A percentile compares a stretch with the other conserved stretches of the same genome.
Evolutionary conservation across 2,113 vertebrate genomes (phyloP).

Genomic region (Phocoena sinus): DNA sequence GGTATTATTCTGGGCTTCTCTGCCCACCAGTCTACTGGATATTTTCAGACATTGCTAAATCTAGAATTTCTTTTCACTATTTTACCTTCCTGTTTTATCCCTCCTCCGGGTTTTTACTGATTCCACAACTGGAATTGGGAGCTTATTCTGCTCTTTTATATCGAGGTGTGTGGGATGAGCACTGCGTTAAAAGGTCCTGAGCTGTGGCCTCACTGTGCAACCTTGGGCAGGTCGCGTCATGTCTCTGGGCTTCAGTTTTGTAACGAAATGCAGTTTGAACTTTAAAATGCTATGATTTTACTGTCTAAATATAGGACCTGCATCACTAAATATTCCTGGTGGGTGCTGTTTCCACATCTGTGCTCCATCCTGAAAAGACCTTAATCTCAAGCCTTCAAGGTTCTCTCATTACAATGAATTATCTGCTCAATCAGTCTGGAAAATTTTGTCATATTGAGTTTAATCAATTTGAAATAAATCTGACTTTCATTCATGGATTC

Average conservation of each 20-base stretch:
- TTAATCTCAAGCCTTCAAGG: neutral
- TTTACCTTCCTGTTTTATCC: neutral
- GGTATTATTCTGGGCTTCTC: neutral
- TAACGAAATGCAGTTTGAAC: neutral
- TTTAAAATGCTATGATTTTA: neutral
- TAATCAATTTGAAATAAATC: constrained; percentile 1
- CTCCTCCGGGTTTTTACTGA: neutral
- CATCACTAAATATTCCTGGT: neutral
- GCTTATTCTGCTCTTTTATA: neutral
- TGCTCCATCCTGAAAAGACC: neutral
- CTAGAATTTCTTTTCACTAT: neutral
- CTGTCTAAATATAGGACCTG: neutral
- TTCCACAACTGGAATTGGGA: neutral
- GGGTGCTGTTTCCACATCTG: neutral
- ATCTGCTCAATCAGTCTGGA: neutral
- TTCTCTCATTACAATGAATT: constrained; percentile 19
- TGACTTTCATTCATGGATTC: neutral
- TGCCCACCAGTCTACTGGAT: neutral
- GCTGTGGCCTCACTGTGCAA: neutral
- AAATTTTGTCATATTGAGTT: neutral
- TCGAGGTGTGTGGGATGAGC: neutral
- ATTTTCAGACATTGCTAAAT: neutral
- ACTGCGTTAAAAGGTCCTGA: neutral
- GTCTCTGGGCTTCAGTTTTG: neutral
- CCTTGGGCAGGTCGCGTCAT: neutral